Evolutionary conservation across 2,797 vertebrate species (phyloP).

Genomic region (Lycodopsis pacificus): DNA sequence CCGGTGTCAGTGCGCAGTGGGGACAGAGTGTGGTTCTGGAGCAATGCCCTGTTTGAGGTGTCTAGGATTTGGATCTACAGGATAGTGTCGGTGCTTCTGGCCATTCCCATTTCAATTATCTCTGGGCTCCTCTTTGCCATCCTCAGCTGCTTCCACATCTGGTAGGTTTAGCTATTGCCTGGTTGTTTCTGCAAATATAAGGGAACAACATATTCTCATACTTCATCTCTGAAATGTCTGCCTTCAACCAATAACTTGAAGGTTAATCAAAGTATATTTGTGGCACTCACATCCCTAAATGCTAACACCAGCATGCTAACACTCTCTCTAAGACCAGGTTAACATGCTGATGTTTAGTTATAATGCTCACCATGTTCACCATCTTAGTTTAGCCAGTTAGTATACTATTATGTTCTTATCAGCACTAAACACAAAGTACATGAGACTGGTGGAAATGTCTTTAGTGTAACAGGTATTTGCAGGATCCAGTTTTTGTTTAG

Average conservation of each 20-base stretch:
- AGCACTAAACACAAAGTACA: neutral
- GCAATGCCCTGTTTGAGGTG: conserved; percentile 84
- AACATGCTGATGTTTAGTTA: neutral
- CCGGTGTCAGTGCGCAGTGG: conserved; percentile 82
- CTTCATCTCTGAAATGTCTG: neutral
- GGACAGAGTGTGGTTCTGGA: conserved; percentile 88
- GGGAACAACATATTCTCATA: neutral
- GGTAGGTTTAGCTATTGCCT: conserved; percentile 64
- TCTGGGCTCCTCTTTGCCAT: conserved; percentile 82
- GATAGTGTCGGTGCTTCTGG: conserved; percentile 78
- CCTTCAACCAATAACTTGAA: neutral
- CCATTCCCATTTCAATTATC: conserved; percentile 81
- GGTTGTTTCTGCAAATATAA: neutral
- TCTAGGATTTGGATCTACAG: conserved; percentile 85
- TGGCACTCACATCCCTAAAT: neutral
- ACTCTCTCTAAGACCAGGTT: neutral
- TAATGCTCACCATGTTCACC: neutral
- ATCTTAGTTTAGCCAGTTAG: neutral
- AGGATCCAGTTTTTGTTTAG: neutral
- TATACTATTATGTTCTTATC: neutral
- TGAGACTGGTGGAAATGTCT: neutral
- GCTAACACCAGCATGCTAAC: neutral
- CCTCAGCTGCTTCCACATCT: conserved; percentile 85
- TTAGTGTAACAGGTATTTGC: neutral
- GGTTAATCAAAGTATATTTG: neutral